Base-by-base conservation (phyloP, 2,888 invertebrate genomes). In the Aromia moschata region DNA sequence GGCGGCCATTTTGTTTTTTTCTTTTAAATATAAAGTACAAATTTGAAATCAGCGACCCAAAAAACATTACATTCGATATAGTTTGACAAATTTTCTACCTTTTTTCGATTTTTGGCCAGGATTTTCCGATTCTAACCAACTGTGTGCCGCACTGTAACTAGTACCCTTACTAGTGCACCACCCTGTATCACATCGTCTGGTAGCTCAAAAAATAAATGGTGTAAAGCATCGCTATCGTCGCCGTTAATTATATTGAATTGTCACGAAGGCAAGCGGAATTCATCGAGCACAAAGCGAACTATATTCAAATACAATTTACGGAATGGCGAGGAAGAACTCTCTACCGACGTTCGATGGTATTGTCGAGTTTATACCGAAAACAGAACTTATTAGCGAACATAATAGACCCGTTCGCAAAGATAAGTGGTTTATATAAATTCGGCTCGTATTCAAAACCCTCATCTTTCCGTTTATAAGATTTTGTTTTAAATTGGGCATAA, bases 341-440 rank as follows among this genome's bases (percentile, higher is more conserved):
- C 43, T 37, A n/a, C 46, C 46, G 54, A 55, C 51, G 47, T 56
- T 56, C 44, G 44, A 56, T 41, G 56, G 56, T 56, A 62, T 56
- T 59, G 64, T 64, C 56, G 56, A 64, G 58, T 61, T 64, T 61
- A 38, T 56, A 56, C 58, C 43, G 56, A 58, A 58, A 53, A 62
- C 58, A 63, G 47, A 64, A 58, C 60, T 58, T 58, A 60, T 58
- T 61, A 60, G 40, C 16, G 58, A 58, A 41, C 56, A 58, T 58
- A 61, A 58, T 53, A 55, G 56, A 56, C 33, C 56, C 56, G 55
- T 62, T 63, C 53, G 49, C 57, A 45, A 61, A 64, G 60, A 61
- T 56, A 52, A 58, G 64, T 61, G 60, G 58, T 64, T 61, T 56
- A 51, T 56, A 64, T 61, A 61, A 64, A 64, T 56, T 61, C 38